Base-by-base conservation (phyloP, 2,113 vertebrate genomes). In the Coracopsis vasa region DNA sequence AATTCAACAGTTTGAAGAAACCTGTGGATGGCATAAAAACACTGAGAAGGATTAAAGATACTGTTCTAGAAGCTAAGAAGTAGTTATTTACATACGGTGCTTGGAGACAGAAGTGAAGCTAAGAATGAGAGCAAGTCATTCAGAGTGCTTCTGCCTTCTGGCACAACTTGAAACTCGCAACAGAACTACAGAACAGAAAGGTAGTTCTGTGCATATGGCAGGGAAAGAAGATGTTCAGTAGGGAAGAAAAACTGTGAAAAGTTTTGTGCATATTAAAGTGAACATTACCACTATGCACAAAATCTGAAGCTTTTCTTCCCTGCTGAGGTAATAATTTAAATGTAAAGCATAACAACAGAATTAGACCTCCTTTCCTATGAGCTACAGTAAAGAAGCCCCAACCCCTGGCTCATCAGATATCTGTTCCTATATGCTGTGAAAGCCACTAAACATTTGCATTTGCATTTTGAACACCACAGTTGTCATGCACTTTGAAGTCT, bases 21-120 rank as follows among this genome's bases (percentile, higher is more conserved):
- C 78, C 87, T 96, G 80, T 70, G 96, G 82, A 72, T 94, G 94
- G 88, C 91, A 96, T 86, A 83, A 86, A 97, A 80, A 80, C 69
- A 73, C 62, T 54, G 28, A 86, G 35, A 83, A 83, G 58, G 33
- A 44, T 91, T 71, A 75, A 79, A 85, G 6, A 39, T 6, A 7
- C 6, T 33, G 9, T 20, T 69, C 14, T 53, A 28, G 33, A 65
- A 80, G 16, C 8, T n/a, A 47, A 11, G 12, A n/a, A 19, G 24
- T 35, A 19, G 18, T 48, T 70, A 61, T 83, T 92, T 92, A 62
- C 39, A 23, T 78, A 58, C 16, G 18, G 16, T 39, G 9, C 42
- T 74, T 91, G 47, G 47, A 78, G 23, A 54, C 39, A 35, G 11
- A 60, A 56, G 16, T 51, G 64, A 88, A 91, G 29, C 19, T 89